Conservation (phyloP, 1,140 invertebrate genomes). For the Heliconius hermathena region DNA sequence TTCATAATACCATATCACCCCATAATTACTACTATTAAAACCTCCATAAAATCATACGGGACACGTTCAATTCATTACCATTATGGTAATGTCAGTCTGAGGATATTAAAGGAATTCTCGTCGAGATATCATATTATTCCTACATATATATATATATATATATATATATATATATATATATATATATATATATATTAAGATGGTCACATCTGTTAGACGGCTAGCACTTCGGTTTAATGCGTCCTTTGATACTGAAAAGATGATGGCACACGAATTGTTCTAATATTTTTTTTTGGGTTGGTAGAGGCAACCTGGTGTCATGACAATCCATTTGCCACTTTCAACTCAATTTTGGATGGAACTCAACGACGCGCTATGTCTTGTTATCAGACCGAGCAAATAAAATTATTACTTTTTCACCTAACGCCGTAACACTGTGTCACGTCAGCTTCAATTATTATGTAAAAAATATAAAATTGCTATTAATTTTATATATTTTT, state of each 20-base stretch:
- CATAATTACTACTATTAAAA: neutral
- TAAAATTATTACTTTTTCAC: too few species aligned
- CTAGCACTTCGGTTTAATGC: neutral
- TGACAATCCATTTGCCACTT: too few species aligned
- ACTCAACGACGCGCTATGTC: too few species aligned
- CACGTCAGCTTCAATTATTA: too few species aligned
- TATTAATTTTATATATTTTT: too few species aligned
- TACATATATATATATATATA: neutral
- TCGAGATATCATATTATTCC: slow-evolving; percentile 2
- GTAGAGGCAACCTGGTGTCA: too few species aligned
- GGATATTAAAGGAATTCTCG: slow-evolving; percentile 11
- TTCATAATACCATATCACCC: neutral
- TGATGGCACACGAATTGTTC: neutral
- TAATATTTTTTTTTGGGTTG: too few species aligned
- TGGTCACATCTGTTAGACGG: neutral
- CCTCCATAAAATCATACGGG: neutral
- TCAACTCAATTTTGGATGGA: too few species aligned
- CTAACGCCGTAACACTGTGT: too few species aligned
- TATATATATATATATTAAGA: neutral
- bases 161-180: neutral
- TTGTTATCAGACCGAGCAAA: too few species aligned
- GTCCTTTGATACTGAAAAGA: neutral
- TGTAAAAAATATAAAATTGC: too few species aligned
- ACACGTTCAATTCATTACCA: neutral
- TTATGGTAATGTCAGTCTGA: neutral